Evolutionary conservation across 2,888 invertebrate species (phyloP).

Genomic region (Copidosoma aretas): DNA sequence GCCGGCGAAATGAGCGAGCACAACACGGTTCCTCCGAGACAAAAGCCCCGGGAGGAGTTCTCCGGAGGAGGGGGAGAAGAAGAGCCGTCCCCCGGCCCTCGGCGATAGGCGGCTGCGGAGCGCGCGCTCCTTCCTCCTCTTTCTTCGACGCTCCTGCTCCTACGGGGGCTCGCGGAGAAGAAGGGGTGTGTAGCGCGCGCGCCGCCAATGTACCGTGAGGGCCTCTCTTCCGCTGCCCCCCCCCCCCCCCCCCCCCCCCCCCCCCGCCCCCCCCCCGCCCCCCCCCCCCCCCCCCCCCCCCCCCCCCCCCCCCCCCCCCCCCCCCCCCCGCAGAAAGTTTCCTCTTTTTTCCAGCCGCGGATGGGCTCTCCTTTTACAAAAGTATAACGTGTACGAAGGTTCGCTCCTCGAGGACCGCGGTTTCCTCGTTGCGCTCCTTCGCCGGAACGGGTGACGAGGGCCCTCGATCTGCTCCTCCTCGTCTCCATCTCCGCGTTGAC

Average conservation of each 20-base stretch:
- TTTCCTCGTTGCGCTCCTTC: conserved; percentile 43
- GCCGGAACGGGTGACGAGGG: conserved; percentile 39
- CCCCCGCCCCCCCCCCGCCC: no score
- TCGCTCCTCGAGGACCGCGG: no score
- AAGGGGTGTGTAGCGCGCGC: conserved; percentile 5
- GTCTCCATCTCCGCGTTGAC: conserved; percentile 38
- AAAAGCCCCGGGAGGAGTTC: conserved; percentile 52
- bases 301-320: no score
- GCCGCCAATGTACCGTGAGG: background rate
- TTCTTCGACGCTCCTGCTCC: background rate
- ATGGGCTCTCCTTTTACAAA: no score
- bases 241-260: conserved; percentile 3
- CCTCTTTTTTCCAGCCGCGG: no score
- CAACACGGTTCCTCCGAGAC: conserved; percentile 59
- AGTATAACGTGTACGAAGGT: no score
- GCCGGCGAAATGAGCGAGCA: conserved; percentile 57
- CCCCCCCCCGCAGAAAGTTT: no score
- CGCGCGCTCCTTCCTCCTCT: conserved; percentile 11
- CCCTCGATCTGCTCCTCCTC: conserved; percentile 45
- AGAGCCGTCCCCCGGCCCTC: conserved; percentile 7
- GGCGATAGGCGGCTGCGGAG: conserved; percentile 25
- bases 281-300: background rate
- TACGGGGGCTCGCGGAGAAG: background rate
- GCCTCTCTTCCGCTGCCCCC: conserved; percentile 48
- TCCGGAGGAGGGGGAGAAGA: conserved; percentile 28